These are phyloP conservation scores for Raja brachyura DNA, from an alignment of 2,113 vertebrate genomes.

Conservation along the genomic window DNA sequence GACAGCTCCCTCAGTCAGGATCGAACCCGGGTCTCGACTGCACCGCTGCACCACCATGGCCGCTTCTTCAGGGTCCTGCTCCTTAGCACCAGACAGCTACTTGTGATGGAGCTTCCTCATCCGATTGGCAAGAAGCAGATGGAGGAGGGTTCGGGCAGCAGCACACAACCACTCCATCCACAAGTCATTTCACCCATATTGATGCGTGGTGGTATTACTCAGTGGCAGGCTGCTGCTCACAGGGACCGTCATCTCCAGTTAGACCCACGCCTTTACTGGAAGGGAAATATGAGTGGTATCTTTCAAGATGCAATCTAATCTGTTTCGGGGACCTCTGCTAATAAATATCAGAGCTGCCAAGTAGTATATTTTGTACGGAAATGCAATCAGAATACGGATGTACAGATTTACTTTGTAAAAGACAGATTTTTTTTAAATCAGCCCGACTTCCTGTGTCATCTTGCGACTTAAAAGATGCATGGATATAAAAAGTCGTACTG, in stretches of 20 bases:
- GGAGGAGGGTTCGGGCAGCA: background rate
- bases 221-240: background rate
- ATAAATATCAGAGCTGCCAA: background rate
- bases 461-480: no score
- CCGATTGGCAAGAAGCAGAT: background rate
- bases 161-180: no score
- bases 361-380: no score
- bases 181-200: background rate
- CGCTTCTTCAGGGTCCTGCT: background rate
- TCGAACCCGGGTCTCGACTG: no score
- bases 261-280: background rate
- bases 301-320: background rate
- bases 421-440: no score
- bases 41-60: no score
- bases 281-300: no score
- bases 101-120: background rate
- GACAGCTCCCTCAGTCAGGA: no score
- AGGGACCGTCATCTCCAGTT: background rate
- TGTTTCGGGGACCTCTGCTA: background rate
- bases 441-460: no score
- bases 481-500: no score
- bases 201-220: background rate
- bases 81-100: background rate
- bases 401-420: no score
- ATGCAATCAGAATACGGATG: no score